Percentiles rank a stretch among this genome's conserved stretches.
These are phyloP conservation scores for Amphiura filiformis DNA, from an alignment of 35 echinoderm and acorn worm genomes.

Conservation along the genomic window DNA sequence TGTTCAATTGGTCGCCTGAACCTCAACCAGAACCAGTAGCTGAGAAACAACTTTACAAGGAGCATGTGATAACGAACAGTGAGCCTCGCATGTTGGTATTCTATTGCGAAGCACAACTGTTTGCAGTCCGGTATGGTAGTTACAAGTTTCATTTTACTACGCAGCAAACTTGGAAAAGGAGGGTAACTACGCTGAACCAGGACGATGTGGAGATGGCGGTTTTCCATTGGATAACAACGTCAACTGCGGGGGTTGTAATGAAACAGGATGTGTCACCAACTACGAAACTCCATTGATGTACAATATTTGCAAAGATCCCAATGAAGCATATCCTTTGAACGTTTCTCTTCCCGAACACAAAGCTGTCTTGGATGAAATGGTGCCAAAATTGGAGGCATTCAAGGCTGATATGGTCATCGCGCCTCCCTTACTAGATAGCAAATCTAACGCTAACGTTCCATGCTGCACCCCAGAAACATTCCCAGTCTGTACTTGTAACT, in stretches of 20 bases:
- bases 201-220: background rate
- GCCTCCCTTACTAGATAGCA: too few relatives aligned
- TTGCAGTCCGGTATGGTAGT: conserved; percentile 33
- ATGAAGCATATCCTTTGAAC: conserved; percentile 16
- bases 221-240: background rate
- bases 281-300: conserved; percentile 52
- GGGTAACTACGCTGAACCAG: background rate
- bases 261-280: conserved; percentile 14
- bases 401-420: too few relatives aligned
- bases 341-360: background rate
- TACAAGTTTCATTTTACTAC: conserved; percentile 56
- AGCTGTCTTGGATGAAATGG: background rate
- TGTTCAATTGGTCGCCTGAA: too few relatives aligned
- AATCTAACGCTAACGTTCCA: too few relatives aligned
- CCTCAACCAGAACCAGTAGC: too few relatives aligned
- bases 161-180: background rate
- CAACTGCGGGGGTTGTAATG: background rate
- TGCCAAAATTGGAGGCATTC: too few relatives aligned
- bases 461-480: too few relatives aligned
- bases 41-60: too few relatives aligned
- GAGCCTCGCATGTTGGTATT: conserved; percentile 5
- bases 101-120: conserved; percentile 19
- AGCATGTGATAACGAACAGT: background rate
- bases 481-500: too few relatives aligned
- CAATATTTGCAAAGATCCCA: conserved; percentile 43